Evolutionary conservation across 2,888 invertebrate species (phyloP).

Genomic region (Lapara coniferarum): DNA sequence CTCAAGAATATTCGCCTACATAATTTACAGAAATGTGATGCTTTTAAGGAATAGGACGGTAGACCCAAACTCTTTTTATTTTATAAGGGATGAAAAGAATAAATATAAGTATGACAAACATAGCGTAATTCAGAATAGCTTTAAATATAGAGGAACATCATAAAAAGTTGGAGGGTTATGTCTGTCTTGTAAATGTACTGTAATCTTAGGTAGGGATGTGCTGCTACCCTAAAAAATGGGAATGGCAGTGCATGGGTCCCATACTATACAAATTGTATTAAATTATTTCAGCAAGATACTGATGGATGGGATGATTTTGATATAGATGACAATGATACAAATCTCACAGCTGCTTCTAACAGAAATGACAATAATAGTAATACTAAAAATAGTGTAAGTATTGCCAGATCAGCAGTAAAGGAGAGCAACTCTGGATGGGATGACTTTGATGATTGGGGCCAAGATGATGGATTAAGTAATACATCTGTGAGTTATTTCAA

Average conservation of each 20-base stretch:
- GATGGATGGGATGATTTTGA: conserved; percentile 82
- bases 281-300: conserved; percentile 45
- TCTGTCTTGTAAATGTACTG: too few relatives aligned
- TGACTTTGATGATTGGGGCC: conserved; percentile 79
- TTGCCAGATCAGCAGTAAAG: conserved; percentile 29
- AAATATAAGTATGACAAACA: too few relatives aligned
- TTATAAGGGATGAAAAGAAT: too few relatives aligned
- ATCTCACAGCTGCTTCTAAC: neutral
- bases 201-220: too few relatives aligned
- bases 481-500: conserved; percentile 39
- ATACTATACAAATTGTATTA: neutral
- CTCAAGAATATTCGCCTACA: too few relatives aligned
- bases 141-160: too few relatives aligned
- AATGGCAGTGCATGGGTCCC: neutral
- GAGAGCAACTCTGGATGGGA: conserved; percentile 73
- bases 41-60: too few relatives aligned
- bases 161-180: too few relatives aligned
- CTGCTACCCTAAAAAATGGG: too few relatives aligned
- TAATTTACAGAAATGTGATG: too few relatives aligned
- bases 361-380: conserved; percentile 4
- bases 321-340: conserved; percentile 59
- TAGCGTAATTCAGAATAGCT: too few relatives aligned
- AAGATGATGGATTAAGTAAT: conserved; percentile 46
- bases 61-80: too few relatives aligned
- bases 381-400: neutral